Evolutionary conservation across 2,888 invertebrate species (phyloP).

Genomic region (Morpho deidamia): DNA sequence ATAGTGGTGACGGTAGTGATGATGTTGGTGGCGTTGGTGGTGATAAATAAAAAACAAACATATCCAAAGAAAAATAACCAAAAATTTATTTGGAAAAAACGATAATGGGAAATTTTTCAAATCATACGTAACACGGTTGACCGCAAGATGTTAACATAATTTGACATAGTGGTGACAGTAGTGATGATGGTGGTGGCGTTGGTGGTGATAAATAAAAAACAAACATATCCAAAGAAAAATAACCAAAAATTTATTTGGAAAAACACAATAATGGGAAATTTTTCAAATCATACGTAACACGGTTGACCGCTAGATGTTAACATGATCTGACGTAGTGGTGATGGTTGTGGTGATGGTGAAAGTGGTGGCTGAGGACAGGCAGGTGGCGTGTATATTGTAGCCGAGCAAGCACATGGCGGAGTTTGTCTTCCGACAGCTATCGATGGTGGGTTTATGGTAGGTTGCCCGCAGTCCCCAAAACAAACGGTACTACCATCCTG

Average conservation of each 20-base stretch:
- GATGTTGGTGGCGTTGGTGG: no score
- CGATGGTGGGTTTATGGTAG: constrained; percentile 36
- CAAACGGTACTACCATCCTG: constrained; percentile 45
- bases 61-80: no score
- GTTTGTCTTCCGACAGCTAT: constrained; percentile 33
- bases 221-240: no score
- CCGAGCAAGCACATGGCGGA: constrained; percentile 42
- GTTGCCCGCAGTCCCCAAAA: constrained; percentile 37
- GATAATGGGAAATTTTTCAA: not conserved
- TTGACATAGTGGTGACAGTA: no score
- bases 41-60: no score
- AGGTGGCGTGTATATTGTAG: constrained; percentile 39
- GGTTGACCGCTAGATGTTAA: constrained; percentile 9
- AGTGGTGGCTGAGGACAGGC: constrained; percentile 18
- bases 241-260: no score
- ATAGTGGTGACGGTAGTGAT: no score
- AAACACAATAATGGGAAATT: not conserved
- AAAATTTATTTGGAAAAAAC: not conserved
- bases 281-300: not conserved
- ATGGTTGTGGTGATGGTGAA: constrained; percentile 19
- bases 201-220: no score
- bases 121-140: not conserved
- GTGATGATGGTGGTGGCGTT: no score
- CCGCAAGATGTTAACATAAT: not conserved
- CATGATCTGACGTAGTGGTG: constrained; percentile 3